Conservation (phyloP, 2,888 invertebrate genomes). For the Pseudanteris insignis region DNA sequence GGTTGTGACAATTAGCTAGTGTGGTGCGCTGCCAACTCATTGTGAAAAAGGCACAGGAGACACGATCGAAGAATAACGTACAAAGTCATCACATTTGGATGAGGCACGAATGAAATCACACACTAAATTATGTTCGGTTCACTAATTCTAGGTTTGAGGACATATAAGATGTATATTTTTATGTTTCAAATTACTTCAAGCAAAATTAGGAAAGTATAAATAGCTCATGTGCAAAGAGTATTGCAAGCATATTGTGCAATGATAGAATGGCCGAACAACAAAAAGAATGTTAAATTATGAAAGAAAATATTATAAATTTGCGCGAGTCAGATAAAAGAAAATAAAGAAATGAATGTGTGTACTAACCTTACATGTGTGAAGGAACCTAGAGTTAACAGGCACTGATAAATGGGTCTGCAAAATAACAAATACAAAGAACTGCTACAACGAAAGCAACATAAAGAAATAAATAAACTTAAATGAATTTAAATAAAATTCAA, state of each 20-base stretch:
- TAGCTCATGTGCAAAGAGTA: slow-evolving; percentile 17
- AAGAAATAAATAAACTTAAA: slow-evolving; percentile 64
- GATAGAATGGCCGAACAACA: too few species aligned
- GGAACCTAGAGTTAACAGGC: slow-evolving; percentile 86
- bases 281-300: slow-evolving; percentile 6
- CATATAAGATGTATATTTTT: background rate
- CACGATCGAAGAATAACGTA: too few species aligned
- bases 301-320: background rate
- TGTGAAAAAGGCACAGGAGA: too few species aligned
- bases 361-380: slow-evolving; percentile 82
- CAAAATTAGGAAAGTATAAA: background rate
- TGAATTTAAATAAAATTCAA: slow-evolving; percentile 28
- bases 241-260: slow-evolving; percentile 24
- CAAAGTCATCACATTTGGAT: too few species aligned
- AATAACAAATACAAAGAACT: slow-evolving; percentile 70
- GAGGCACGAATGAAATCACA: slow-evolving; percentile 11
- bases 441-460: slow-evolving; percentile 72
- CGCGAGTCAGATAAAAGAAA: too few species aligned
- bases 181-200: too few species aligned
- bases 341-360: slow-evolving; percentile 48
- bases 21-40: too few species aligned
- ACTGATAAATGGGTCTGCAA: slow-evolving; percentile 90
- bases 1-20: too few species aligned
- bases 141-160: too few species aligned
- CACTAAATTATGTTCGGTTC: slow-evolving; percentile 7